phyloP scores from a whole-genome alignment of 2,888 invertebrate species.

The Hirtodrosophila trivittata region DNA sequence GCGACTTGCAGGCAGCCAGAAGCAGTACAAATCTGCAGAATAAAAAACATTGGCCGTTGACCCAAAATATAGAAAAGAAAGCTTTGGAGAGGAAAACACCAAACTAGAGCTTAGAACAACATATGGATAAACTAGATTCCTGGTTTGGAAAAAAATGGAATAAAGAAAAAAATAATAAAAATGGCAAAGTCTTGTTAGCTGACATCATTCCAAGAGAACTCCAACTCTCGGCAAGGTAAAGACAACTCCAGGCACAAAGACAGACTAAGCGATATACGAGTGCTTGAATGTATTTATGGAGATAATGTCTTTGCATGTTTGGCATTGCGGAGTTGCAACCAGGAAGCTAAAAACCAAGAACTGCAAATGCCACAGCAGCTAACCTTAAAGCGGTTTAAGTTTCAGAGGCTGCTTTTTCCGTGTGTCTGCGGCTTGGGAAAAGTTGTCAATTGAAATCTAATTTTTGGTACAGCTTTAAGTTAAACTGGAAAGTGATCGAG shows the following conservation, averaged over 20 bases:
- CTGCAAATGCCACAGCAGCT: conserved; percentile 3
- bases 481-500: too few species aligned
- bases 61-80: conserved; percentile 42
- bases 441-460: too few species aligned
- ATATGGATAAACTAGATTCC: conserved; percentile 62
- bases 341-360: conserved; percentile 55
- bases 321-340: conserved; percentile 58
- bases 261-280: conserved; percentile 20
- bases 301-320: conserved; percentile 74
- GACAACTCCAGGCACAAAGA: conserved; percentile 21
- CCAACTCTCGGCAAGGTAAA: conserved; percentile 4
- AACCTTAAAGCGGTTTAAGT: too few species aligned
- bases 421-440: too few species aligned
- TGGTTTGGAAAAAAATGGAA: background rate
- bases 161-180: conserved; percentile 6
- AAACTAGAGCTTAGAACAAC: conserved; percentile 13
- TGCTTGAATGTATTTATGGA: conserved; percentile 53
- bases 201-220: conserved; percentile 61
- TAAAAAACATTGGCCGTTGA: conserved; percentile 53
- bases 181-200: conserved; percentile 47
- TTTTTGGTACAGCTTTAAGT: too few species aligned
- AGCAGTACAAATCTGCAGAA: conserved; percentile 2
- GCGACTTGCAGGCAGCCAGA: conserved; percentile 11
- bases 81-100: conserved; percentile 21
- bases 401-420: too few species aligned